A percentile compares a stretch with the other conserved stretches of the same genome.
These are phyloP conservation scores for Samia ricini DNA, from an alignment of 1,140 invertebrate species.

Conservation along the genomic window DNA sequence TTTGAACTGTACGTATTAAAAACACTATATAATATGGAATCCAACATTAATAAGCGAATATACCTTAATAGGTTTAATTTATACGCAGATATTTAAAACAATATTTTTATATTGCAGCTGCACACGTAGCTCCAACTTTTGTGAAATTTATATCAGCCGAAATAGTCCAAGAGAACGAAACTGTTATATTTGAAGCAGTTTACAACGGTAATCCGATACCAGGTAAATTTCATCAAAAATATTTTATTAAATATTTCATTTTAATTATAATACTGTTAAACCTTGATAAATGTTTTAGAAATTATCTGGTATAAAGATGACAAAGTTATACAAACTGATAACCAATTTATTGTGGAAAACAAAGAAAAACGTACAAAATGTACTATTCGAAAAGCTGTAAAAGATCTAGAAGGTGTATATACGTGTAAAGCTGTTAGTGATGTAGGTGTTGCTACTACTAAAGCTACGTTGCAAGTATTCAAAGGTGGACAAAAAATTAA, in stretches of 20 bases:
- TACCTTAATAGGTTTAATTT: no score
- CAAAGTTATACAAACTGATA: slow-evolving; percentile 85
- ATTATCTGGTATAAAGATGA: slow-evolving; percentile 95
- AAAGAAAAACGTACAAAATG: slow-evolving; percentile 86
- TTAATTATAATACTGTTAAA: background rate
- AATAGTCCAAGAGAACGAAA: slow-evolving; percentile 86
- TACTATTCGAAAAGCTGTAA: slow-evolving; percentile 82
- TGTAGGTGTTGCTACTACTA: slow-evolving; percentile 88
- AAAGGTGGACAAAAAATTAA: slow-evolving; percentile 35
- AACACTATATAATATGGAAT: background rate
- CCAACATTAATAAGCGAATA: no score
- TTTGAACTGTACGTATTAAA: slow-evolving; percentile 83
- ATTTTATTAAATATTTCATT: background rate
- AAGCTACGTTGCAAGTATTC: slow-evolving; percentile 85
- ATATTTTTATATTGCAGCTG: slow-evolving; percentile 78
- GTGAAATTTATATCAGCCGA: slow-evolving; percentile 88
- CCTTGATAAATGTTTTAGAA: slow-evolving; percentile 78
- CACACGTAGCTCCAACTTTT: slow-evolving; percentile 88
- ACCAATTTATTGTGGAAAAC: slow-evolving; percentile 84
- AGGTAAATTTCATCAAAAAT: slow-evolving; percentile 76
- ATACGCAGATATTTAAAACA: background rate
- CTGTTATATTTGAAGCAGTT: slow-evolving; percentile 85
- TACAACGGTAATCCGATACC: slow-evolving; percentile 91
- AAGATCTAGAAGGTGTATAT: slow-evolving; percentile 89
- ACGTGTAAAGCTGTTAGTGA: slow-evolving; percentile 91